Conservation (phyloP, 1,140 invertebrate species). For the Drosophila subobscura region DNA sequence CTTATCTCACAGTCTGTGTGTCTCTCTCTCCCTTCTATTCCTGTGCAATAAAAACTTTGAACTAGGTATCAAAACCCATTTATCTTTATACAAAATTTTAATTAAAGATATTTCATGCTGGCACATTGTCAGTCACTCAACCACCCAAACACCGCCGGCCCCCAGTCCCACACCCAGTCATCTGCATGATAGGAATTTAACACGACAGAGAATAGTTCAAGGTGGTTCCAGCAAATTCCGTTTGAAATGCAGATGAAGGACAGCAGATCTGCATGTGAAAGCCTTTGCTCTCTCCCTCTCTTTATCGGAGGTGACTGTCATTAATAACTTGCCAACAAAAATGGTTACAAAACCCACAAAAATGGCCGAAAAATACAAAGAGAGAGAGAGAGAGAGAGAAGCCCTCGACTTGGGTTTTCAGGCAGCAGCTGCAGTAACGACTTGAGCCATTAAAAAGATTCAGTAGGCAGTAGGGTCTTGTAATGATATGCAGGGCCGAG, state of each 20-base stretch:
- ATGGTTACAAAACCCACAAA: constrained; percentile 26
- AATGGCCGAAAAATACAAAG: constrained; percentile 15
- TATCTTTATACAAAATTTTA: constrained; percentile 81
- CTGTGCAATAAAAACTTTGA: constrained; percentile 74
- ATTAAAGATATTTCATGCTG: constrained; percentile 80
- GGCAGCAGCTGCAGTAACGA: constrained; percentile 76
- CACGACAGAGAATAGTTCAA: constrained; percentile 41
- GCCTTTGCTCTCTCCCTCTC: constrained; percentile 8
- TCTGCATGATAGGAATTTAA: constrained; percentile 18
- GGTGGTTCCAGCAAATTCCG: constrained; percentile 24
- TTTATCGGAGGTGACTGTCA: constrained; percentile 60
- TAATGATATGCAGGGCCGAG: constrained; percentile 69
- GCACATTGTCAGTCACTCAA: constrained; percentile 60
- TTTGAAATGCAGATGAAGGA: constrained; percentile 68
- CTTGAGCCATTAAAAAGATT: constrained; percentile 77
- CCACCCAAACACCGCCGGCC: neutral
- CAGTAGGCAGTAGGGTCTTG: constrained; percentile 8
- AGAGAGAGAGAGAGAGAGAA: constrained; percentile 20
- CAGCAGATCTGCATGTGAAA: constrained; percentile 66
- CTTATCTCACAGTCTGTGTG: constrained; percentile 31
- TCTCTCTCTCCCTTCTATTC: neutral
- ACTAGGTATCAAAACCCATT: constrained; percentile 78
- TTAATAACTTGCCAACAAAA: constrained; percentile 69
- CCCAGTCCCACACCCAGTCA: neutral
- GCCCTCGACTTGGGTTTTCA: constrained; percentile 13